Base-by-base conservation (phyloP, 2,113 vertebrate genomes). In the Galemys pyrenaicus region DNA sequence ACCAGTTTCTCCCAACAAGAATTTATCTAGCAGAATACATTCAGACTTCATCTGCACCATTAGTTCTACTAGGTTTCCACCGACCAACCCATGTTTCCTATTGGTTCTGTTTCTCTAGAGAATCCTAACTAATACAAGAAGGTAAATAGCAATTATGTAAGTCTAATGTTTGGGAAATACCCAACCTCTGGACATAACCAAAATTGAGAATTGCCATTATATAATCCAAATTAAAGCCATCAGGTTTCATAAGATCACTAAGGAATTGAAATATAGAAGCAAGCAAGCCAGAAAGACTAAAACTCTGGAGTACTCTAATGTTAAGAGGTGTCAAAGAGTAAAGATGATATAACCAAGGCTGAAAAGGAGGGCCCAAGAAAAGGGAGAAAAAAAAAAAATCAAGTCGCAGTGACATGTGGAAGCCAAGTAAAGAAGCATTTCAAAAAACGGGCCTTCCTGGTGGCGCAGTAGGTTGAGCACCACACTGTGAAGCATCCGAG, bases 161-260 rank as follows among this genome's bases (percentile, higher is more conserved):
- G 15, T 73, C 35, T 87, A 77, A 26, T 58, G 58, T 75, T 80
- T 64, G 67, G 30, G n/a, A 32, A 81, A 37, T 9, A 49, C 9
- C 2, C 4, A 74, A n/a, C 41, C 49, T 84, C 35, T 75, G 10
- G 70, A 93, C 32, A 56, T 51, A n/a, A 64, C 1, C 68, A 73
- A 51, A 62, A 73, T 49, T 88, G 56, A 91, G 32, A 73, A 49
- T 64, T 24, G 70, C 15, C 8, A 54, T 4, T 51, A 91, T 39
- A n/a, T 51, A 84, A 35, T 74, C 35, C 32, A 82, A 91, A 65
- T 75, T 39, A 74, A 89, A 78, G 6, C 35, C 64, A 87, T 16
- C 20, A 17, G 37, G 70, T 87, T 71, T 91, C 56, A 83, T 87
- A 84, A 89, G 90, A 62, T 79, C n/a, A 49, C 51, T 26, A 56